phyloP scores from a whole-genome alignment of 2,113 vertebrate genomes.

The Phrynocephalus versicolor region DNA sequence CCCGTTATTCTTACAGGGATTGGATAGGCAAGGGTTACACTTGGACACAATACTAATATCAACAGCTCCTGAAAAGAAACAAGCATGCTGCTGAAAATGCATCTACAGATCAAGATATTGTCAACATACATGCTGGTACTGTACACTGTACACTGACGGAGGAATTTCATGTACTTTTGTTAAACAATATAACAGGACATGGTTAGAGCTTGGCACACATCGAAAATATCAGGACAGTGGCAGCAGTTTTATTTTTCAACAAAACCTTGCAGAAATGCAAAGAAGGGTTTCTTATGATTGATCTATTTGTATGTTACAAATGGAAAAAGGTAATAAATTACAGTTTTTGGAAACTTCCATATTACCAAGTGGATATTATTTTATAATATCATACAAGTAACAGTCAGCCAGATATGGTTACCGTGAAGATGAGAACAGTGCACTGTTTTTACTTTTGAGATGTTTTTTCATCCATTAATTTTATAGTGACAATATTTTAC shows the following conservation, averaged over 20 bases:
- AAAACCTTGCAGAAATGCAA: no score
- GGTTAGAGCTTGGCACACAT: conserved; percentile 23
- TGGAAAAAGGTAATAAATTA: no score
- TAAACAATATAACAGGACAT: no score
- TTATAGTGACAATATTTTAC: conserved; percentile 17
- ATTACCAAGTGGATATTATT: no score
- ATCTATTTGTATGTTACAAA: no score
- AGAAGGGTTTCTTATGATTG: no score
- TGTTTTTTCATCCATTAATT: conserved; percentile 49
- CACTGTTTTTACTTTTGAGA: conserved; percentile 35
- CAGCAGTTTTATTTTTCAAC: no score
- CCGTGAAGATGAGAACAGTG: no score
- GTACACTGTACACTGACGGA: not conserved
- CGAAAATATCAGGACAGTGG: no score
- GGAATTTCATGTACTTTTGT: not conserved
- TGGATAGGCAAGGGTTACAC: conserved; percentile 91
- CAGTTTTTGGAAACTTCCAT: no score
- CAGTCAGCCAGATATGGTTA: not conserved
- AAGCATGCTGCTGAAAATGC: conserved; percentile 26
- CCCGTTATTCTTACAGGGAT: conserved; percentile 91
- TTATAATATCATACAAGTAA: no score
- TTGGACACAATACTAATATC: conserved; percentile 88
- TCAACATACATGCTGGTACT: not conserved
- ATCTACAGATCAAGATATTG: not conserved
- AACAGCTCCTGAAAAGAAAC: conserved; percentile 77